phyloP scores from a whole-genome alignment of 2,888 invertebrate genomes.

The Hydroisotoma schaefferi region DNA sequence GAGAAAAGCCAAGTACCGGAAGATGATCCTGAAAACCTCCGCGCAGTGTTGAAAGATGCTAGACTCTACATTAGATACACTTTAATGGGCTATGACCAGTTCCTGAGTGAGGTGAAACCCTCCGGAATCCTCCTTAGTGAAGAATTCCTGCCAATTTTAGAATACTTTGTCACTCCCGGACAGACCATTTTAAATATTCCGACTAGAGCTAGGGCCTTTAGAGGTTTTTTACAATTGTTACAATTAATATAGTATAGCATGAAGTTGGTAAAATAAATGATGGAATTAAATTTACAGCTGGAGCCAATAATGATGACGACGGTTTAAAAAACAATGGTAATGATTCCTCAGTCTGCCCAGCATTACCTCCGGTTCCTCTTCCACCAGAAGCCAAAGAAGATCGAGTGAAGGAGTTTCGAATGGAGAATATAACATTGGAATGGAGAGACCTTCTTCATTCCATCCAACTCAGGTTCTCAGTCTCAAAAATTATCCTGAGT shows the following conservation, averaged over 20 bases:
- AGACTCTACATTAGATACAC: conserved; percentile 16
- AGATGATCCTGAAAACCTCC: conserved; percentile 14
- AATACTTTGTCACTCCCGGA: conserved; percentile 10
- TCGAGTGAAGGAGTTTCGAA: not conserved
- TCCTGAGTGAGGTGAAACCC: conserved; percentile 16
- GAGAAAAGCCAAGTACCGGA: not conserved
- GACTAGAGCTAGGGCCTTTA: conserved; percentile 6
- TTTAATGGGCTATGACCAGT: conserved; percentile 14
- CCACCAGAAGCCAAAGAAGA: not conserved
- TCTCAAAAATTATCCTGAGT: conserved; percentile 2
- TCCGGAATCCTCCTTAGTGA: conserved; percentile 10
- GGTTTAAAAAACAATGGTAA: not conserved
- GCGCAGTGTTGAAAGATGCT: conserved; percentile 17
- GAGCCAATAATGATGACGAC: not conserved
- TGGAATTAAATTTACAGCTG: too few relatives aligned
- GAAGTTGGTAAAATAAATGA: not conserved
- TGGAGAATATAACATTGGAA: not conserved
- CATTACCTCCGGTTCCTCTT: too few relatives aligned
- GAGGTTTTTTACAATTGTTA: not conserved
- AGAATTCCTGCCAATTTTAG: conserved; percentile 18
- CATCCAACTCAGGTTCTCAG: not conserved
- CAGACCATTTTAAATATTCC: not conserved
- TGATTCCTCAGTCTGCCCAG: too few relatives aligned
- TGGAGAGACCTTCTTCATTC: not conserved
- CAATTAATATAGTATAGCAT: not conserved